Evolutionary conservation across 2,113 vertebrate species (phyloP).

Genomic region (Sinocyclocheilus anshuiensis): DNA sequence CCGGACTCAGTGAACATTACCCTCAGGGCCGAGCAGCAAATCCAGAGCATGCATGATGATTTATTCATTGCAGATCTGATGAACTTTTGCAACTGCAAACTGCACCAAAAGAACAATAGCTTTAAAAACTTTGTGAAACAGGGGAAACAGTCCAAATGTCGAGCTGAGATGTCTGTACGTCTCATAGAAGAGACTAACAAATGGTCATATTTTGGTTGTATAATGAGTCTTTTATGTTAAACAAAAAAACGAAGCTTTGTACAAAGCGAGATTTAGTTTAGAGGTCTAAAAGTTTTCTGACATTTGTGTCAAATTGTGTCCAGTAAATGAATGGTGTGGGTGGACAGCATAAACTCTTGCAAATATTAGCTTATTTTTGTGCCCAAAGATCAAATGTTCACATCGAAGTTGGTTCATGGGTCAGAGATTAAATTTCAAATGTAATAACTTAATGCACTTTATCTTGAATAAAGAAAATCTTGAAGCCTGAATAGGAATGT

Average conservation of each 20-base stretch:
- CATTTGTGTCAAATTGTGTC: not conserved
- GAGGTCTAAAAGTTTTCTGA: not conserved
- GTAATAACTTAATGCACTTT: not conserved
- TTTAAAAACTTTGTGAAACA: not conserved
- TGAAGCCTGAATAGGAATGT: not conserved
- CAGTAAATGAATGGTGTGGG: not conserved
- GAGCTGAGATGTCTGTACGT: not conserved
- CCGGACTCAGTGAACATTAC: not conserved
- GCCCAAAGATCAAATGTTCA: not conserved
- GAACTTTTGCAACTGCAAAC: not conserved
- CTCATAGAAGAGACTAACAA: not conserved
- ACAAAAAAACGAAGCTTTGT: not conserved
- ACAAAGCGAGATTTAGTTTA: not conserved
- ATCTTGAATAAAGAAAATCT: not conserved
- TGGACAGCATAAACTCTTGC: not conserved
- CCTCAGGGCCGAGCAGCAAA: constrained; percentile 1
- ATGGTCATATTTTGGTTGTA: not conserved
- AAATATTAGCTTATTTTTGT: not conserved
- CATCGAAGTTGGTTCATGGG: not conserved
- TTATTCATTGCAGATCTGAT: constrained; percentile 19
- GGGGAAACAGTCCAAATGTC: not conserved
- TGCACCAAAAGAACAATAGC: not conserved
- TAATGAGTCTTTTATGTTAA: not conserved
- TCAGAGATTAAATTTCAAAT: not conserved
- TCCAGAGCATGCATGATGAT: constrained; percentile 36